Evolutionary conservation across 2,888 invertebrate genomes (phyloP), one percentile per base, ranked within the genome.

Genomic region (Drosophila nigricruria): DNA sequence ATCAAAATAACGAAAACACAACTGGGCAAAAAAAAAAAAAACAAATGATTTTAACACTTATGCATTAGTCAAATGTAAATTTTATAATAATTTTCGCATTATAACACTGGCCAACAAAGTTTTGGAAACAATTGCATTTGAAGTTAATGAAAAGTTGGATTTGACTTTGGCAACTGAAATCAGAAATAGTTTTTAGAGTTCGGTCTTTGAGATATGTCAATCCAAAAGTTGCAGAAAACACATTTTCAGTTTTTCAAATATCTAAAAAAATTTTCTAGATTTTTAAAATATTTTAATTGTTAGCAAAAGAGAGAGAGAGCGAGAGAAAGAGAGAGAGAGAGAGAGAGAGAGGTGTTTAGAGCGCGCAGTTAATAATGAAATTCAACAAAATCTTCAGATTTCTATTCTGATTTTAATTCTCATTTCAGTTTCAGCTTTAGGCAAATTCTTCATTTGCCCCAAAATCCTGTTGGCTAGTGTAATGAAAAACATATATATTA

Each of bases 31-130:
- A n/a, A 10, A 10, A 1, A 10, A 10, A 30, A 30, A 27, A 6
- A 5, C 3, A 36, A 70, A 53, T 43, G 25, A 57, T 30, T 49
- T 49, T 2, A 27, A 34, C 38, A 20, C 52, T 49, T 57, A 62
- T 64, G 30, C 40, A 60, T 16, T 47, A 63, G 62, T 47, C 61
- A 63, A 63, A 43, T 63, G 20, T 36, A 27, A 49, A 20, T 30
- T 36, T 47, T 10, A 16, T 5, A 25, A 45, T n/a, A n/a, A n/a
- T n/a, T n/a, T 47, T n/a, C 18, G 30, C 9, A 23, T 43, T n/a
- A 12, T 23, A 30, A 30, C 30, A 49, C 30, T 49, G 12, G 30
- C 18, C 49, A 32, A 49, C 49, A 30, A 32, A 32, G 20, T 27
- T 18, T 14, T 10, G 30, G 38, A 0, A 18, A 8, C 9, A 9